phyloP scores from a whole-genome alignment of 1,140 invertebrate species.

The Mya arenaria region DNA sequence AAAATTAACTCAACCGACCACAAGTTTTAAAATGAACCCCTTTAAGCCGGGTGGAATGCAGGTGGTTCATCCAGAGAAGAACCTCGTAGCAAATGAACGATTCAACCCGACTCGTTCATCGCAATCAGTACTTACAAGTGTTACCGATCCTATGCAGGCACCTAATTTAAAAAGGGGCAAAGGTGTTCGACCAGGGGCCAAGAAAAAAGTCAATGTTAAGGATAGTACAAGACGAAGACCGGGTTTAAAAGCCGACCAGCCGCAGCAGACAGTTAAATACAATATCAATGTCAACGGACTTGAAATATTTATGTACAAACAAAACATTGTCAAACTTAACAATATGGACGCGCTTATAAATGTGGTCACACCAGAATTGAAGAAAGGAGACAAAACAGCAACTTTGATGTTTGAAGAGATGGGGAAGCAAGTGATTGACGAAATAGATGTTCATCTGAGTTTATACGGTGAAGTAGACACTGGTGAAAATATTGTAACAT shows the following conservation, averaged over 20 bases:
- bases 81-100: conserved; percentile 41
- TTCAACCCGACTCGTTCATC: conserved; percentile 24
- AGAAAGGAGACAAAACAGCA: conserved; percentile 6
- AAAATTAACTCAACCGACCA: background rate
- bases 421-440: conserved; percentile 33
- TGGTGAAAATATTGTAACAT: conserved; percentile 38
- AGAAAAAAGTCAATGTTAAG: background rate
- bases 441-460: conserved; percentile 30
- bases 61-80: conserved; percentile 43
- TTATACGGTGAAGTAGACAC: conserved; percentile 30
- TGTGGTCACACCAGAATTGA: conserved; percentile 23
- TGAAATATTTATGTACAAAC: conserved; percentile 48
- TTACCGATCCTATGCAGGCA: conserved; percentile 11
- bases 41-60: background rate
- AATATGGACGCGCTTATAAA: conserved; percentile 46
- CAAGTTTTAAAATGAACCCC: background rate
- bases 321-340: conserved; percentile 35
- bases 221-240: conserved; percentile 3
- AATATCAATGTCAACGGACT: conserved; percentile 49
- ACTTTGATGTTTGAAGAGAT: conserved; percentile 14
- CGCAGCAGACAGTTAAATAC: conserved; percentile 3
- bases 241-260: conserved; percentile 2
- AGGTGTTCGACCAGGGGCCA: background rate
- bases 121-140: conserved; percentile 27
- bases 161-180: background rate